Percentiles rank a stretch among this genome's conserved stretches.
Evolutionary conservation across 2,888 invertebrate species (phyloP).

Genomic region (Galerucella pusilla): DNA sequence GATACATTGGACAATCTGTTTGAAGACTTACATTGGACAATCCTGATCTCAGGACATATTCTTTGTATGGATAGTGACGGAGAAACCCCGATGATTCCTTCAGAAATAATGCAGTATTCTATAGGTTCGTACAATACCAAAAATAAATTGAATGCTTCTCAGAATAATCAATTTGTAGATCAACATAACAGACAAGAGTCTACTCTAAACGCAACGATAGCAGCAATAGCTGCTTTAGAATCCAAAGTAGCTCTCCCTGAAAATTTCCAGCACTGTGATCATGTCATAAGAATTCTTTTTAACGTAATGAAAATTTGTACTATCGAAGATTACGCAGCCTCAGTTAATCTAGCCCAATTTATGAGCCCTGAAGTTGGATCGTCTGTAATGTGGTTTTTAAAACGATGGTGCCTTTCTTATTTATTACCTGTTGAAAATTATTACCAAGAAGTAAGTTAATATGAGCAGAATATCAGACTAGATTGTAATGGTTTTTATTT

Average conservation of each 20-base stretch:
- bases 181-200: constrained; percentile 62
- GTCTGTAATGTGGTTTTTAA: constrained; percentile 82
- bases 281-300: constrained; percentile 73
- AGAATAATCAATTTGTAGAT: constrained; percentile 44
- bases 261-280: constrained; percentile 63
- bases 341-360: constrained; percentile 73
- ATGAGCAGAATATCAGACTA: not conserved
- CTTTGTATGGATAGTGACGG: constrained; percentile 76
- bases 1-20: constrained; percentile 72
- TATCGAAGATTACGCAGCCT: constrained; percentile 78
- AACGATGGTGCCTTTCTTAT: constrained; percentile 81
- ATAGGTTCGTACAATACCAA: constrained; percentile 10
- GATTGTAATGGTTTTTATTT: constrained; percentile 27
- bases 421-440: constrained; percentile 73
- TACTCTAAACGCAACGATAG: constrained; percentile 61
- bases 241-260: constrained; percentile 59
- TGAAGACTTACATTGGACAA: constrained; percentile 92
- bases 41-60: constrained; percentile 80
- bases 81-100: constrained; percentile 74
- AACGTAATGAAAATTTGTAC: constrained; percentile 80
- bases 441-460: constrained; percentile 67
- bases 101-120: constrained; percentile 68
- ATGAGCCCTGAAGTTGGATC: constrained; percentile 85
- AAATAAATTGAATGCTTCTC: not conserved
- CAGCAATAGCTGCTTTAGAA: constrained; percentile 47